Conservation (phyloP, 2,888 invertebrate species). For the Oegoconia quadripuncta region DNA sequence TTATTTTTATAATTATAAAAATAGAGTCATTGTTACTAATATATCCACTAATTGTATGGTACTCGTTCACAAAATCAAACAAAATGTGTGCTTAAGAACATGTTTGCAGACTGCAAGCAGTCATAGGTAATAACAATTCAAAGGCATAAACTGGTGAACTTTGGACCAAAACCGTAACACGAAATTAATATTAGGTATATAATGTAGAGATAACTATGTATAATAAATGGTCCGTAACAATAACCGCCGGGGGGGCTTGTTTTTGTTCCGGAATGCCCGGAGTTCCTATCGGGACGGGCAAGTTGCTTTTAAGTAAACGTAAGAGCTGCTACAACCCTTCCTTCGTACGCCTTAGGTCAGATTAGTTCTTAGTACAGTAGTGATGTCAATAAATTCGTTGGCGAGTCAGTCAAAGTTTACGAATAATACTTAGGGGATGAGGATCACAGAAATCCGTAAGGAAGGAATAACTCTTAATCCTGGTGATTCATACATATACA, state of each 20-base stretch:
- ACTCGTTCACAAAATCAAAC: no score
- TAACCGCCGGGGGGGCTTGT: conserved; percentile 53
- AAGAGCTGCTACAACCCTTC: conserved; percentile 40
- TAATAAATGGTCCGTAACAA: conserved; percentile 56
- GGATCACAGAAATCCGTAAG: no score
- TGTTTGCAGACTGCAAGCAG: no score
- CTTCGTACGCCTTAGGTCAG: conserved; percentile 35
- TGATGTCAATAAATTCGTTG: conserved; percentile 16
- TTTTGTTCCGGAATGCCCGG: conserved; percentile 50
- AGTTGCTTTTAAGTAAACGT: conserved; percentile 47
- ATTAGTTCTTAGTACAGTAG: conserved; percentile 54
- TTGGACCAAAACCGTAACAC: conserved; percentile 42
- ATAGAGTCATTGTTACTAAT: no score
- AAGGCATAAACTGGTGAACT: conserved; percentile 29
- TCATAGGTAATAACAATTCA: not conserved
- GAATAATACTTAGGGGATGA: no score
- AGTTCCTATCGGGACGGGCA: conserved; percentile 28
- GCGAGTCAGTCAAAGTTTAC: no score
- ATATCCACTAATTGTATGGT: no score
- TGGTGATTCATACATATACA: no score
- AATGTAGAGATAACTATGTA: conserved; percentile 29
- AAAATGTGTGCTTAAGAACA: no score
- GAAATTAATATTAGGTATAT: conserved; percentile 47
- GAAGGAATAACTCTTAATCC: no score
- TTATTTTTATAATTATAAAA: no score